Base-by-base conservation (phyloP, 2,113 vertebrate genomes). In the Petaurus breviceps region DNA sequence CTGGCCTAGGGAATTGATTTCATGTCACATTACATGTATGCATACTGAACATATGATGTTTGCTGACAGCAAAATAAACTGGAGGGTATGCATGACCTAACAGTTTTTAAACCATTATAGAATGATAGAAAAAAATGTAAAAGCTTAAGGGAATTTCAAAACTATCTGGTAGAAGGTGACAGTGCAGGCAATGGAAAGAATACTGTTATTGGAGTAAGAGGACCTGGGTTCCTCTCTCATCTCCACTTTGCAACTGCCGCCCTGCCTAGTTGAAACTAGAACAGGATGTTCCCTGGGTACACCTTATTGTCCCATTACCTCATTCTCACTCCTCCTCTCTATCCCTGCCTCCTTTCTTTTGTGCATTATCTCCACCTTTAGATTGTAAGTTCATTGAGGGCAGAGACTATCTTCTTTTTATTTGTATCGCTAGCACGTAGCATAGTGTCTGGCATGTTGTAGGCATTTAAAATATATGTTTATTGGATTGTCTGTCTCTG, bases 21-120 rank as follows among this genome's bases (percentile, higher is more conserved):
- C 96, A 97, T 97, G 97, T 95, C 95, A 1, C 77, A 91, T 96
- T 97, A 94, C 95, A 97, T 96, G 96, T 93, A 97, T 94, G 97
- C 94, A 97, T 97, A 96, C 96, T 97, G 96, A 96, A 97, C 24
- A 95, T 93, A 92, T 96, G 97, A 97, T 96, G 96, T 97, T 95
- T 95, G 94, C 93, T 97, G 98, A 94, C 97, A 97, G 93, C 97
- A 96, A 97, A 97, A 97, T 22, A 90, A 95, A 77, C 96, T 90
- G 49, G 54, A 94, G 93, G 95, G 96, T 84, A 84, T 84, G 96
- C 92, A 97, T 96, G 96, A 97, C 97, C 93, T 92, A 97, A 55
- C 90, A 94, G 95, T 95, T 98, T 97, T 98, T 96, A 98, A 98
- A 97, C 97, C 97, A 97, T 97, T 96, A 55, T 94, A 96, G 96